phyloP scores from a whole-genome alignment of 2,113 vertebrate genomes.

The human (Homo sapiens) region GRCh38 chr16:25886501-25887000 shows the following conservation, averaged over 20 bases:
- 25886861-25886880: not conserved
- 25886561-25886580: not conserved
- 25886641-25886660: not conserved
- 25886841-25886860: not conserved
- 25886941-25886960: constrained; percentile 29
- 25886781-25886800: not conserved
- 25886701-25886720: constrained; percentile 36
- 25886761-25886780: not conserved
- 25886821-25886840: not conserved
- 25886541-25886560: not conserved
- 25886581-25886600: not conserved
- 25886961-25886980: constrained; percentile 38
- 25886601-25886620: not conserved
- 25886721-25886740: not conserved
- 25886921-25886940: not conserved
- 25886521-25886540: not conserved
- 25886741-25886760: not conserved
- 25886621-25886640: not conserved
- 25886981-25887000: constrained; percentile 25
- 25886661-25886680: constrained; percentile 25
- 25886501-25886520: not conserved
- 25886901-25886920: constrained; percentile 46
- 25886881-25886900: not conserved
- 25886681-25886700: constrained; percentile 54
- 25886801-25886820: not conserved